Evolutionary conservation across 2,888 invertebrate species (phyloP).

Genomic region (Tachystola acroxantha): DNA sequence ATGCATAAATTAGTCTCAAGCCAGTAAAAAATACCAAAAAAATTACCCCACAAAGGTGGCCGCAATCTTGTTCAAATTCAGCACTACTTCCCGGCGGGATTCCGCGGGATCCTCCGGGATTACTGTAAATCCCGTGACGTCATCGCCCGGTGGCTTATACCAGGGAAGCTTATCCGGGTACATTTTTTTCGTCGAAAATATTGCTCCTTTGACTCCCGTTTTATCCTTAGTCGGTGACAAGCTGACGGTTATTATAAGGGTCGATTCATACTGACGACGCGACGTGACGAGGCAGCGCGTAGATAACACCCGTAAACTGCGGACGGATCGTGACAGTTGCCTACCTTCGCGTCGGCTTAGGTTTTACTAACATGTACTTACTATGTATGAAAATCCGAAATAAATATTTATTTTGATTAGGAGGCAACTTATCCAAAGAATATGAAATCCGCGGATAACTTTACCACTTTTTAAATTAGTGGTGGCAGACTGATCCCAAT

Average conservation of each 20-base stretch:
- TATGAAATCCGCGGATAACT: no score
- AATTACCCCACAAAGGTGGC: slow-evolving; percentile 6
- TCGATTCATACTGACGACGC: no score
- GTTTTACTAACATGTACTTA: no score
- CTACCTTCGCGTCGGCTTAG: no score
- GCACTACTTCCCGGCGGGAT: slow-evolving; percentile 19
- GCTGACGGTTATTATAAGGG: slow-evolving; percentile 24
- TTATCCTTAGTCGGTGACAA: slow-evolving; percentile 14
- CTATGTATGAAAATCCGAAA: no score
- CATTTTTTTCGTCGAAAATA: slow-evolving; percentile 44
- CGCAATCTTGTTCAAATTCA: slow-evolving; percentile 33
- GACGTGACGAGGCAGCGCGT: no score
- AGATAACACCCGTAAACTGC: no score
- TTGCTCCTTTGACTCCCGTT: slow-evolving; percentile 15
- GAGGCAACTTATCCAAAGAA: no score
- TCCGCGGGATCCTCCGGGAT: slow-evolving; percentile 31
- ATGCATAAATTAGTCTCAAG: not conserved
- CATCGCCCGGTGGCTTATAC: slow-evolving; percentile 48
- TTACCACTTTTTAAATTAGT: no score
- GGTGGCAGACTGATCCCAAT: no score
- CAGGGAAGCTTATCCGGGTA: slow-evolving; percentile 38
- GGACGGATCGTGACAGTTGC: no score
- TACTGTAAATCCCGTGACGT: slow-evolving; percentile 38
- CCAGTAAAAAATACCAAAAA: slow-evolving; percentile 3
- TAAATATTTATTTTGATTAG: no score